Evolutionary conservation across 2,797 vertebrate species (phyloP).

Genomic region (Dermochelys coriacea): DNA sequence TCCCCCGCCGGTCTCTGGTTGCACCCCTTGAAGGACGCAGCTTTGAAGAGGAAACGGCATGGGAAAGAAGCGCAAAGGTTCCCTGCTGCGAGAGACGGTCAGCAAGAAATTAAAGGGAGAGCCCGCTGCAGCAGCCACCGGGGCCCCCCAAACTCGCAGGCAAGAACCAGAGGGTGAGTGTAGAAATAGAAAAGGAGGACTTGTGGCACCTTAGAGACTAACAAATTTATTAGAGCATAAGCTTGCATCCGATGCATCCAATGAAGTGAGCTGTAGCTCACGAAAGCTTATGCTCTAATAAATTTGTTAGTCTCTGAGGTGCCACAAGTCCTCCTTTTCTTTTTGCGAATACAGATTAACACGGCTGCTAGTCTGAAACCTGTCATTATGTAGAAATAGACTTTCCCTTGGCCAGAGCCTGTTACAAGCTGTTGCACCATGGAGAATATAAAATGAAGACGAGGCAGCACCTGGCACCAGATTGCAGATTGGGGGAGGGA

Average conservation of each 20-base stretch:
- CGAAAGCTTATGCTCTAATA: too few species aligned
- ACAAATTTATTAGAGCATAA: too few species aligned
- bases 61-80: conserved; percentile 76
- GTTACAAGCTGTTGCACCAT: background rate
- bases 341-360: too few species aligned
- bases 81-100: background rate
- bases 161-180: background rate
- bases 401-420: background rate
- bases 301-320: too few species aligned
- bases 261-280: too few species aligned
- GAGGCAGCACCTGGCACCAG: background rate
- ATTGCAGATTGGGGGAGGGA: background rate
- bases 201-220: too few species aligned
- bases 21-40: background rate
- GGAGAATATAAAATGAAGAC: background rate
- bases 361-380: too few species aligned
- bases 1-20: background rate
- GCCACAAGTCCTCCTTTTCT: too few species aligned
- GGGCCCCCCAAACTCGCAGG: background rate
- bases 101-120: conserved; percentile 79
- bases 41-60: conserved; percentile 60
- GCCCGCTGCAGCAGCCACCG: background rate
- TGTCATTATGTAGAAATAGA: background rate
- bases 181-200: background rate
- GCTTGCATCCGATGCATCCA: too few species aligned